Conservation (phyloP, 2,888 invertebrate species). For the Yponomeuta evonymella region DNA sequence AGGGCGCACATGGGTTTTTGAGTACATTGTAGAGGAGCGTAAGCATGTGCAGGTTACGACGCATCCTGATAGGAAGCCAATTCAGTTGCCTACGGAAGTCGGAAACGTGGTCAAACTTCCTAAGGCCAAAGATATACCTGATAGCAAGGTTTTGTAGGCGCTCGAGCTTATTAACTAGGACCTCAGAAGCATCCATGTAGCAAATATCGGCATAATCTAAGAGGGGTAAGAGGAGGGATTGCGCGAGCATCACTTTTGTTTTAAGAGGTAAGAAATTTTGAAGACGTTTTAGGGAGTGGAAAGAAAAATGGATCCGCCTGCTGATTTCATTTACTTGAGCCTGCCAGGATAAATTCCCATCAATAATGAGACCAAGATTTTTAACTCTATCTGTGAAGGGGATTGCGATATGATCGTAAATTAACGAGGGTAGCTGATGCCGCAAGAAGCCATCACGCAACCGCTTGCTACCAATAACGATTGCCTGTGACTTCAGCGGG, state of each 20-base stretch:
- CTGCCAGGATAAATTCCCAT: slow-evolving; percentile 10
- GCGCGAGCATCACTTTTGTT: slow-evolving; percentile 8
- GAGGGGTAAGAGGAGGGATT: slow-evolving; percentile 14
- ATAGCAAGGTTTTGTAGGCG: slow-evolving; percentile 16
- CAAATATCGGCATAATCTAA: slow-evolving; percentile 15
- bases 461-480: not conserved
- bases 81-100: slow-evolving; percentile 3
- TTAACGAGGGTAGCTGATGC: too few species aligned
- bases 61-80: slow-evolving; percentile 10
- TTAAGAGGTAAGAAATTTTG: slow-evolving; percentile 14
- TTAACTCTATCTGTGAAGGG: too few species aligned
- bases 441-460: not conserved
- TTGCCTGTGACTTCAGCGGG: slow-evolving; percentile 7
- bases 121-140: slow-evolving; percentile 13
- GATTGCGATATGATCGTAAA: too few species aligned
- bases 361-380: slow-evolving; percentile 15
- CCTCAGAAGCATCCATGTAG: slow-evolving; percentile 14
- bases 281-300: slow-evolving; percentile 11
- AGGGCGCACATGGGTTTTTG: not conserved
- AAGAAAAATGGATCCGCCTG: not conserved
- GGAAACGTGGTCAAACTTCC: slow-evolving; percentile 11
- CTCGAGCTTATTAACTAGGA: slow-evolving; percentile 16
- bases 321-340: slow-evolving; percentile 7
- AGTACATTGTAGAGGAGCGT: not conserved
- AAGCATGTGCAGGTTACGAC: slow-evolving; percentile 4